Evolutionary conservation across 2,113 vertebrate species (phyloP), one percentile per base, ranked within the genome.

Genomic region (Excalfactoria chinensis): DNA sequence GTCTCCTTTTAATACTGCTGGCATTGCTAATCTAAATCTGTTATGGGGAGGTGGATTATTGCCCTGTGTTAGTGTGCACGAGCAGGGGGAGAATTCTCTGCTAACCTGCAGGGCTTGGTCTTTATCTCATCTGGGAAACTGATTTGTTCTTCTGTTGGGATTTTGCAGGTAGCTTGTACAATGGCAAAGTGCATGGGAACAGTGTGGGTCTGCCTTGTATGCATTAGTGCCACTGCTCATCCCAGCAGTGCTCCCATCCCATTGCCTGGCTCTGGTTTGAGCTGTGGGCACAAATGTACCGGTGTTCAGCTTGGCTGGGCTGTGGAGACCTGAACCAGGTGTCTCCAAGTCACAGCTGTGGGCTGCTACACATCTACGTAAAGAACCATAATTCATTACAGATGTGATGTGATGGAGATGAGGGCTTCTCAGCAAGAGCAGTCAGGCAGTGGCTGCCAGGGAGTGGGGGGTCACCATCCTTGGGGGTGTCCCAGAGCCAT

Each of bases 181-280:
- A 70, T 11, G 55, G 28, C 4, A 12, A 2, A 4, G 19, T 2
- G 1, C 8, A 0, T 14, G 7, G 40, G 4, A 7, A 37, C 41
- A 4, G 25, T n/a, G 5, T 0, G 9, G 53, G 30, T n/a, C 30
- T 56, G 51, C 58, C 28, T 46, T 1, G 2, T 26, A 2, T n/a
- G 23, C 48, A 25, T 49, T 49, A 49, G 22, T 68, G 26, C 41
- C 4, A 1, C 22, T 4, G 25, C 8, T 51, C 55, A 14, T 71
- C 41, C 70, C 66, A n/a, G 78, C 2, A 3, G 32, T 13, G 9
- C 67, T 8, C 28, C 75, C 51, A 48, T n/a, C 58, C 46, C 40
- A 2, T 16, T 16, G 23, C 8, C 32, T 30, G 46, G 9, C 6
- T 84, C 51, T 71, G 70, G 26, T 64, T 75, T 63, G 64, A 84